Base-by-base conservation (phyloP, 2,113 vertebrate genomes). In the Bubo bubo region DNA sequence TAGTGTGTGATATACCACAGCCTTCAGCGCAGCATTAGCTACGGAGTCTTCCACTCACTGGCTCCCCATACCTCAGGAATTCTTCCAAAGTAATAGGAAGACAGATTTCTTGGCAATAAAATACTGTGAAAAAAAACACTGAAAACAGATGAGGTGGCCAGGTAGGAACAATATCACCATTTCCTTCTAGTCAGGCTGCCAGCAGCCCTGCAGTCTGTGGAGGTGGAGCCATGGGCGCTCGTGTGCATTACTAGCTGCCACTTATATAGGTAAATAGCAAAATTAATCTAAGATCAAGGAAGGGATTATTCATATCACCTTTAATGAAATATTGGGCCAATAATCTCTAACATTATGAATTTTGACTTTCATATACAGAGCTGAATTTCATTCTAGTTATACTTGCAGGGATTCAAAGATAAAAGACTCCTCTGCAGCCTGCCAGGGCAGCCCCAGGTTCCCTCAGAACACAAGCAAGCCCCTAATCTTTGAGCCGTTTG, bases 151-250 rank as follows among this genome's bases (percentile, higher is more conserved):
- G 43, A 83, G 43, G n/a, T 72, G 45, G 49, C 43, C 71, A 56
- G 47, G 62, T 66, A 76, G 64, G 53, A 83, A 64, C 39, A 82
- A 37, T 8, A 28, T 26, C 21, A 17, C 35, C 34, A 4, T 27
- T 88, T 92, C 62, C 49, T 60, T 49, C 43, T 5, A 23, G 53
- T 21, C 59, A 17, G 60, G 64, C 64, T 68, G 55, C 50, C 2
- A 4, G 32, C 52, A 89, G 53, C n/a, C 24, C 45, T 49, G 71
- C 14, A 68, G 56, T 1, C 62, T 14, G n/a, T 8, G 30, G 49
- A 49, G 76, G 17, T 13, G 34, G 59, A 77, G 81, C 49, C 8
- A 0, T 5, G 56, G 52, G 37, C 0, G 0, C 77, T 63, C 7
- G 0, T 55, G 56, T 35, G 45, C 28, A 3, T 49, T 47, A 9